Conservation (phyloP, 2,113 vertebrate genomes). For the Pelmatolapia mariae region DNA sequence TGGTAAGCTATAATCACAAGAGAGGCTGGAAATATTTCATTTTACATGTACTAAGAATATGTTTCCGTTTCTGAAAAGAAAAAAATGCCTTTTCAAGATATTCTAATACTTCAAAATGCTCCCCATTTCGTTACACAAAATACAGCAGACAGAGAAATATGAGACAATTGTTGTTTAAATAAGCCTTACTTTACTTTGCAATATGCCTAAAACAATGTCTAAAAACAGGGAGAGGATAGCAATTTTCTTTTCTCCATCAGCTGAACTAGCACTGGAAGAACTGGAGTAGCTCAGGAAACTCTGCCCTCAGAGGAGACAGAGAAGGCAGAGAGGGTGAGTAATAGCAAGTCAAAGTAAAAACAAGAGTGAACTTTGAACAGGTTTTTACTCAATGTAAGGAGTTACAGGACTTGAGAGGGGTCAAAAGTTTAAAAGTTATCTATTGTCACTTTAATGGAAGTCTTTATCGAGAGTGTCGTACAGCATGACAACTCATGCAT, state of each 20-base stretch:
- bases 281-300: neutral
- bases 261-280: neutral
- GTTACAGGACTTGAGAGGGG: neutral
- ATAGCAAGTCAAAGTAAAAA: neutral
- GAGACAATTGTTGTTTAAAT: neutral
- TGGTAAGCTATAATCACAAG: neutral
- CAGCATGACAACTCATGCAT: neutral
- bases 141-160: neutral
- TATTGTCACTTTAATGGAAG: neutral
- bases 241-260: neutral
- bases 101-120: neutral
- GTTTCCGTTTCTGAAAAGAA: neutral
- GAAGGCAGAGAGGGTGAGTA: neutral
- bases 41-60: neutral
- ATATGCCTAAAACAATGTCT: neutral
- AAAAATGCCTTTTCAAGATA: no score
- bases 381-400: neutral
- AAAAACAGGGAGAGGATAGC: neutral
- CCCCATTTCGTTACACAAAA: neutral
- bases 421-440: neutral
- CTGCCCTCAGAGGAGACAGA: neutral
- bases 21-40: neutral
- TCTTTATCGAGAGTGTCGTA: neutral
- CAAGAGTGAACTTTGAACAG: neutral
- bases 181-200: neutral